Evolutionary conservation across 2,797 vertebrate species (phyloP).

Genomic region (Myotis pilosus): DNA sequence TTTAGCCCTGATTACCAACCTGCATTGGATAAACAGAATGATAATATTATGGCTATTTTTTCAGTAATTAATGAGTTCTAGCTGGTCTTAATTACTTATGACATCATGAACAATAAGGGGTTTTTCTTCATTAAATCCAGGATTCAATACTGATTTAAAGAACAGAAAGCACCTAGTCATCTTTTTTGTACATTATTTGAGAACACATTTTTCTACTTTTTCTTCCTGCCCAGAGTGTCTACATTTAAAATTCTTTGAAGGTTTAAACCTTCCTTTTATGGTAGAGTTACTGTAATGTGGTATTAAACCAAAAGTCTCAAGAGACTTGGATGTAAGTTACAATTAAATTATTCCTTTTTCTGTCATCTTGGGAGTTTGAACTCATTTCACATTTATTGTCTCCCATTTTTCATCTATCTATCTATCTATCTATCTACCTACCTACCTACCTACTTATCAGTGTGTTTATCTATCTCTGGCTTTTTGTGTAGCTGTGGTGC

Average conservation of each 20-base stretch:
- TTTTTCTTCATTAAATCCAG: constrained; percentile 42
- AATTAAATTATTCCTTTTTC: constrained; percentile 11
- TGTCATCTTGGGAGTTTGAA: not conserved
- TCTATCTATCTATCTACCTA: not conserved
- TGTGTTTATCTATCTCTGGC: not conserved
- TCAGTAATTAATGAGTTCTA: constrained; percentile 46
- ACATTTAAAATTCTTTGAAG: constrained; percentile 7
- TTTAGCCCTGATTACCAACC: not conserved
- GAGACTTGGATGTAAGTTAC: constrained; percentile 7
- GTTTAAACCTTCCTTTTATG: constrained; percentile 25
- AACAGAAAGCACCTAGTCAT: not conserved
- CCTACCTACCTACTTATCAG: not conserved
- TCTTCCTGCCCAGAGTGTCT: not conserved
- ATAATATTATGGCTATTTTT: constrained; percentile 29
- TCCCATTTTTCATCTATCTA: not conserved
- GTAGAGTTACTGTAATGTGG: not conserved
- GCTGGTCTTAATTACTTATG: constrained; percentile 41
- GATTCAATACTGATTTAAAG: not conserved
- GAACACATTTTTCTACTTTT: constrained; percentile 27
- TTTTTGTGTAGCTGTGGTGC: not conserved
- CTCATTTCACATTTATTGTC: not conserved
- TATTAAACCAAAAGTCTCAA: not conserved
- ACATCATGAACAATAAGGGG: constrained; percentile 7
- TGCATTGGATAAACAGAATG: not conserved
- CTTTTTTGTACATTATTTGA: not conserved